Evolutionary conservation across 2,113 vertebrate genomes (phyloP), one percentile per base, ranked within the genome.

Genomic region (Ascaphus truei): DNA sequence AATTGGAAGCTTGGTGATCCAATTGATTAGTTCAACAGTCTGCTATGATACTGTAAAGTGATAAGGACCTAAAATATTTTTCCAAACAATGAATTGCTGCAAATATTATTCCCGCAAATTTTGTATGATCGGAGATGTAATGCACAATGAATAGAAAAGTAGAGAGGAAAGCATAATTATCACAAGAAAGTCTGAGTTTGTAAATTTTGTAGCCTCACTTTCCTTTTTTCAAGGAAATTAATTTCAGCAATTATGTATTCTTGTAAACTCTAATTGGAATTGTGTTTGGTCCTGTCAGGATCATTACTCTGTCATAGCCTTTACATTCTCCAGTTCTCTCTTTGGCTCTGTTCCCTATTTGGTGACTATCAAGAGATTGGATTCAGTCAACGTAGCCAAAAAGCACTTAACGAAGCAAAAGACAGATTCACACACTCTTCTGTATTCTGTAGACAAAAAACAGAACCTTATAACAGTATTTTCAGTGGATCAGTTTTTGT

Each of bases 211-310:
- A 18, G 25, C 58, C 20, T 53, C 39, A 33, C 50, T 26, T 65
- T 52, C 18, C 30, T 57, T 67, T 56, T 43, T 41, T 57, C 2
- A n/a, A 43, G 25, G 23, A 67, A 68, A 58, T 58, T 68, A 57
- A 30, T 67, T 72, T 48, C 39, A 10, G 43, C 56, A 61, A 39
- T 67, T 72, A 51, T 47, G 12, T 11, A 57, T 58, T 68, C 65
- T 68, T 68, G 65, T 68, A 58, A 58, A 33, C 65, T 36, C 39
- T 68, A 68, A 68, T 68, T 68, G 52, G 65, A 68, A 58, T 36
- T 57, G 41, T 58, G 53, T 57, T 67, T 45, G 52, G 31, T 26
- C 25, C 20, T 68, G 65, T 68, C 39, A 45, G 65, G 39, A 34
- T 68, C 52, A 48, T 68, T 57, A 47, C 29, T 64, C 53, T 68